A percentile compares a stretch with the other conserved stretches of the same genome.
Conservation (phyloP, 2,113 vertebrate species). For the Clupea harengus region DNA sequence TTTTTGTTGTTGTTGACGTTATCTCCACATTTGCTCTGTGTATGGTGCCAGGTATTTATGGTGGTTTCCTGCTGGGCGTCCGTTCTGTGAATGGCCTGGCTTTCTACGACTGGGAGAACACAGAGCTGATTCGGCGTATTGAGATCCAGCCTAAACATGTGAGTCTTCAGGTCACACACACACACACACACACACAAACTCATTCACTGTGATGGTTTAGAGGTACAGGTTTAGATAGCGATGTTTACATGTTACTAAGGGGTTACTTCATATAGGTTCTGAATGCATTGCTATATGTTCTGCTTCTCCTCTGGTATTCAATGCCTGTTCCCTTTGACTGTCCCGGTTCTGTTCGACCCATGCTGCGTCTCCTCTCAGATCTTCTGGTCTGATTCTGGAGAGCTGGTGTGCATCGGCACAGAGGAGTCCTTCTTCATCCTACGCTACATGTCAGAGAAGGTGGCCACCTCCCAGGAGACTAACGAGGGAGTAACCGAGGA, state of each 20-base stretch:
- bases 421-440: conserved; percentile 99
- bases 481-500: conserved; percentile 96
- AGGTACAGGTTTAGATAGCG: background rate
- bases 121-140: conserved; percentile 93
- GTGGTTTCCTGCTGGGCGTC: conserved; percentile 92
- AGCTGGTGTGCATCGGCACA: conserved; percentile 97
- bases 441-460: conserved; percentile 93
- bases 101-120: conserved; percentile 98
- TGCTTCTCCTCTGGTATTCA: too few relatives aligned
- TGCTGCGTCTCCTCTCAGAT: conserved; percentile 71
- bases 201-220: background rate
- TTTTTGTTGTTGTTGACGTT: too few relatives aligned
- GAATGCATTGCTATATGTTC: background rate
- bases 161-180: conserved; percentile 48
- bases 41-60: conserved; percentile 83
- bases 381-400: conserved; percentile 99
- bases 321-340: background rate
- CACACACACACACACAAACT: background rate
- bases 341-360: background rate
- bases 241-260: background rate
- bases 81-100: conserved; percentile 93
- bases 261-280: background rate
- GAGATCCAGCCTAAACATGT: conserved; percentile 98
- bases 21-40: background rate
- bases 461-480: conserved; percentile 90